Percentiles rank a stretch among this genome's conserved stretches.
Evolutionary conservation across 2,797 vertebrate genomes (phyloP).

Genomic region (Melanitta fusca): DNA sequence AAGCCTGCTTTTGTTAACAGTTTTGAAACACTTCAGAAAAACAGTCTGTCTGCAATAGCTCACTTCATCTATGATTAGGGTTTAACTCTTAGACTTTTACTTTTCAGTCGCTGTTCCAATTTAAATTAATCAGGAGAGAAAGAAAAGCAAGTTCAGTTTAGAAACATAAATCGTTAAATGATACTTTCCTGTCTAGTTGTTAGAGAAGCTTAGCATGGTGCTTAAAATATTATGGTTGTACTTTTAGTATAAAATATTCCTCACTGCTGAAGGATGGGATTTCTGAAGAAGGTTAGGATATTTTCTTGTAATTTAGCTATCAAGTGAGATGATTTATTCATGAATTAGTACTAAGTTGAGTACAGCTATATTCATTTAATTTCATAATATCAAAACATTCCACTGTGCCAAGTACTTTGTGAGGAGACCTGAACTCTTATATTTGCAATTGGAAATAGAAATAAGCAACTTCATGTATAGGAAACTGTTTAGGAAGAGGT

Average conservation of each 20-base stretch:
- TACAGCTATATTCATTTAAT: not conserved
- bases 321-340: not conserved
- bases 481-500: not conserved
- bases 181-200: not conserved
- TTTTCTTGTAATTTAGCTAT: not conserved
- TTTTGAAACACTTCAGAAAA: constrained; percentile 37
- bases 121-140: not conserved
- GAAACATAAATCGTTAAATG: not conserved
- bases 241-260: not conserved
- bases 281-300: not conserved
- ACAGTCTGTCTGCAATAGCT: not conserved
- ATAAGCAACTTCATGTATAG: not conserved
- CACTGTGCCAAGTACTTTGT: not conserved
- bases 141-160: constrained; percentile 6
- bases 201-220: not conserved
- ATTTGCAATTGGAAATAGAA: not conserved
- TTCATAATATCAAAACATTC: not conserved
- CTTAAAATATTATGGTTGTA: not conserved
- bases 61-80: not conserved
- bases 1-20: constrained; percentile 23
- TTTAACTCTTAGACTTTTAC: not conserved
- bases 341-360: not conserved
- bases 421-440: not conserved
- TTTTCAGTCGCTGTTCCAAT: constrained; percentile 13
- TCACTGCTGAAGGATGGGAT: not conserved